Percentiles rank a stretch among this genome's conserved stretches.
Evolutionary conservation across 2,888 invertebrate species (phyloP).

Genomic region (Andrena praecox): DNA sequence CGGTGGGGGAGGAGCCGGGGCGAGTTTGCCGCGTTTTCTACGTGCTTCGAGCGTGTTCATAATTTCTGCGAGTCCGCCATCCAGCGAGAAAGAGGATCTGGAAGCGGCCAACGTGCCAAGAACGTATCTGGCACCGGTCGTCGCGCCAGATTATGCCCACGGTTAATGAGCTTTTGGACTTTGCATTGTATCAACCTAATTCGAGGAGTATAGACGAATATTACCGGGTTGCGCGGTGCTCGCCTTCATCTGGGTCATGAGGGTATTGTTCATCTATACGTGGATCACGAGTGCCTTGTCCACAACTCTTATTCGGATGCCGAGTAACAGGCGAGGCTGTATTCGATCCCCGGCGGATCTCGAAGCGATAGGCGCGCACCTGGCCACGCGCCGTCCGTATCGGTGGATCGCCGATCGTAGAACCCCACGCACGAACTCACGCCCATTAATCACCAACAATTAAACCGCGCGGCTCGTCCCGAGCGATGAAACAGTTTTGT

Average conservation of each 20-base stretch:
- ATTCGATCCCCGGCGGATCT: background rate
- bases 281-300: background rate
- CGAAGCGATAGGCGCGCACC: too few species aligned
- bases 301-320: background rate
- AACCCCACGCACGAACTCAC: too few species aligned
- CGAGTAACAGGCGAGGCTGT: background rate
- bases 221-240: too few species aligned
- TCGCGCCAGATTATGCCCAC: constrained; percentile 6
- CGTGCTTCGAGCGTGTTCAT: constrained; percentile 55
- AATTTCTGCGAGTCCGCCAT: constrained; percentile 39
- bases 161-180: constrained; percentile 37
- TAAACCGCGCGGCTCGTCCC: background rate
- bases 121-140: constrained; percentile 29
- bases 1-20: constrained; percentile 5
- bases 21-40: constrained; percentile 42
- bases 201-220: background rate
- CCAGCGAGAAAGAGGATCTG: constrained; percentile 1
- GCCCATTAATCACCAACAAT: background rate
- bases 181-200: constrained; percentile 9
- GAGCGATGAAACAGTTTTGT: constrained; percentile 4
- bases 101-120: constrained; percentile 47
- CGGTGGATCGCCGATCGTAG: too few species aligned
- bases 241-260: background rate
- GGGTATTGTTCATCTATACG: background rate
- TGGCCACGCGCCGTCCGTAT: too few species aligned